Base-by-base conservation (phyloP, 2,797 vertebrate genomes). In the Setipinna tenuifilis region DNA sequence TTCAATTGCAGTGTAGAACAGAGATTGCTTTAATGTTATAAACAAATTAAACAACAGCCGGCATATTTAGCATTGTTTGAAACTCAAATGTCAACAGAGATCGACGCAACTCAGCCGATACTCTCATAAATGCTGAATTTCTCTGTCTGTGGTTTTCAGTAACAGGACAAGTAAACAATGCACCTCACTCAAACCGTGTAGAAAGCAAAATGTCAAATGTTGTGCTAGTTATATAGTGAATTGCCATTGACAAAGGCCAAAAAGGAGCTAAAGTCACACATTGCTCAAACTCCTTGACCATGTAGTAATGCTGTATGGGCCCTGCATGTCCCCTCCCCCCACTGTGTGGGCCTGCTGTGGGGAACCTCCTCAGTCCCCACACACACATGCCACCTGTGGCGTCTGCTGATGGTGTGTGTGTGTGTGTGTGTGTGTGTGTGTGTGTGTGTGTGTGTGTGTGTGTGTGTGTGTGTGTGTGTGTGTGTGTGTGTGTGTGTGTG, bases 401-500 rank as follows among this genome's bases (percentile, higher is more conserved):
- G 84, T 23, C 10, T 0, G 82, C 31, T 85, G 82, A 84, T 58
- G 87, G 17, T 82, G 44, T 81, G 46, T 80, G 48, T 58, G 65
- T 59, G 28, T 84, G 61, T 75, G 83, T 54, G 46, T 57, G 41
- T 71, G 61, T 83, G 83, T 83, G 41, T 83, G 59, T 68, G 83
- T 71, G 54, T 46, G 57, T 81, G 75, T 62, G 80, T 81, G 75
- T 61, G 54, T 62, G 58, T 62, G 35, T 62, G 54, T 65, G 71
- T 25, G 28, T 81, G 84, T 61, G 84, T 85, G 28, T 83, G 23
- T 19, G 31, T 83, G 54, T 61, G 50, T 46, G 82, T 80, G 50
- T 80, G 82, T 75, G 65, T 81, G 54, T 62, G 14, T 28, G 48
- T 58, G 83, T 59, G 54, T 17, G 50, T 35, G 35, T 57, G 31